Evolutionary conservation across 2,797 vertebrate species (phyloP), one percentile per base, ranked within the genome.

Genomic region (Characodon lateralis): DNA sequence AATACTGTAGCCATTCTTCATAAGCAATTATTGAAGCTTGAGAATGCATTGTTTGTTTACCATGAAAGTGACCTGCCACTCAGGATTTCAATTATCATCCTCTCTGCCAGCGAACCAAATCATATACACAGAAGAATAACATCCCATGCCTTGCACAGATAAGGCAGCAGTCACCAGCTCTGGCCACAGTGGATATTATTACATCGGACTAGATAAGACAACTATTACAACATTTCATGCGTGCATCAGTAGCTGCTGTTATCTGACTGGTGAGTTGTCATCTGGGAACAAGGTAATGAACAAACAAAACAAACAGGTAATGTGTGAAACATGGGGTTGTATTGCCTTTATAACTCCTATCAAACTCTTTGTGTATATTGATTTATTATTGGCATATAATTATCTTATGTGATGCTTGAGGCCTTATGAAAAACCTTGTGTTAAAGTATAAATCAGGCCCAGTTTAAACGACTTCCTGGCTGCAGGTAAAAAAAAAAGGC

Each of bases 1-100:
- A 56, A 20, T 13, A 26, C 56, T 51, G 74, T 65, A 80, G 69
- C 78, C 13, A 8, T 73, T 84, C 83, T 87, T 90, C 82, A 85
- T 82, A 94, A 88, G 87, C 89, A 94, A 92, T 95, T 92, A 93
- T 80, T 59, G 84, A 76, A 83, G 78, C 78, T 83, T 55, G 80
- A 87, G 72, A 77, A 88, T 78, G 83, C 84, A 71, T 83, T 73
- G 88, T 86, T 88, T 93, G 92, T 92, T 92, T 91, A 89, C 89
- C 79, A 87, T 84, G 89, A 88, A 89, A 93, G 90, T 89, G 86
- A 93, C 82, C 91, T 83, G 90, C 84, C 86, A 87, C 87, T 91
- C 88, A 87, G 84, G 87, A 88, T 93, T 92, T 91, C 87, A 93
- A 92, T 94, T 93, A 90, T 87, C 89, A 77, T 73, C 84, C 82